Base-by-base conservation (phyloP, 2,113 vertebrate genomes). In the Pimephales promelas region DNA sequence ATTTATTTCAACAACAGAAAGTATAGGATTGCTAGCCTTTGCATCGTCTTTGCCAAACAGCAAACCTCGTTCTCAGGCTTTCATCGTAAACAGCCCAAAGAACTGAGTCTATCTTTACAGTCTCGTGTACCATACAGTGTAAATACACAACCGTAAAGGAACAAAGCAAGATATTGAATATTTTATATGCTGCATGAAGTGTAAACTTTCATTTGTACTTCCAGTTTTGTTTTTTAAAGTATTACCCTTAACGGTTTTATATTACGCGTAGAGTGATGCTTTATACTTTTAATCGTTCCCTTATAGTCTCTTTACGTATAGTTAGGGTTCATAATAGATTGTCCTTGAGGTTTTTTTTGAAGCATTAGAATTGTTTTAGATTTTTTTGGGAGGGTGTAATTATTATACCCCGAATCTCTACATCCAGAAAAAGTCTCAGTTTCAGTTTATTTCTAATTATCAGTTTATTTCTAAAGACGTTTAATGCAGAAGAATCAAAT, bases 121-220 rank as follows among this genome's bases (percentile, higher is more conserved):
- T 97, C 86, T 90, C 86, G 89, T 98, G 95, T 98, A 96, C 96
- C 93, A 96, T 96, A 95, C 89, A 93, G 84, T 97, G 96, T 98
- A 95, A 95, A 96, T 97, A 94, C 95, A 90, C 94, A 88, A 78
- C 85, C 87, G 88, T 90, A 92, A 91, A 90, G 86, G 93, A 94
- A 93, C 93, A 94, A 95, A 92, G 96, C 95, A 92, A 94, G 92
- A 94, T 94, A 94, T 91, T 93, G 93, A 95, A 93, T 94, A 94
- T 96, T 97, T 95, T 98, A 95, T 98, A 97, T 95, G 94, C 95
- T 96, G 96, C 96, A 97, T 97, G 96, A 91, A 96, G 93, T 91
- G 90, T 96, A 95, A 92, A 92, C 93, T 95, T 93, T 95, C 94
- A 91, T 94, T 95, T 94, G 94, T 95, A 94, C 93, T 91, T 93